Evolutionary conservation across 1,140 invertebrate species (phyloP).

Genomic region (Vanessa atalanta): DNA sequence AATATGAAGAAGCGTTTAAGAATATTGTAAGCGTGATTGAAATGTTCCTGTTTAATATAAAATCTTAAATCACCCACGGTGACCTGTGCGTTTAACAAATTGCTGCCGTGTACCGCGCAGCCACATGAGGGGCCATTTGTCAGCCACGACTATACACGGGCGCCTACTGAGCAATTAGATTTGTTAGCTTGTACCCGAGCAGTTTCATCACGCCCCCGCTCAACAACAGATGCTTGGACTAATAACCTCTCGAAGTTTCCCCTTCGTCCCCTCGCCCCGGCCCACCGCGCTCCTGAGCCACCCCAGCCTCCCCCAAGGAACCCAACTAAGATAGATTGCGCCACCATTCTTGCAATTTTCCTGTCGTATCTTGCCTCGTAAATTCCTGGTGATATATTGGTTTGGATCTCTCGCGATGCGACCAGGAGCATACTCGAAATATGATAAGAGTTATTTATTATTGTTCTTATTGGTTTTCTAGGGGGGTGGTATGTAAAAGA

Average conservation of each 20-base stretch:
- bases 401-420: constrained; percentile 84
- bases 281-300: constrained; percentile 55
- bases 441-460: constrained; percentile 81
- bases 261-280: constrained; percentile 51
- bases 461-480: constrained; percentile 81
- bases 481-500: constrained; percentile 62
- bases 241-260: constrained; percentile 82
- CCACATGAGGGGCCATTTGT: constrained; percentile 75
- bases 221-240: constrained; percentile 82
- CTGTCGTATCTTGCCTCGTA: constrained; percentile 89
- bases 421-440: constrained; percentile 82
- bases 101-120: constrained; percentile 57
- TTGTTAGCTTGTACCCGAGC: constrained; percentile 78
- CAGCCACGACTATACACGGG: constrained; percentile 68
- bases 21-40: neutral
- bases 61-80: constrained; percentile 63
- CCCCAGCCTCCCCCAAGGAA: constrained; percentile 75
- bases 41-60: constrained; percentile 39
- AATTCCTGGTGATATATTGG: constrained; percentile 88
- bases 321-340: constrained; percentile 86
- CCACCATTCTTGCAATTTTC: constrained; percentile 90
- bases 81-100: constrained; percentile 74
- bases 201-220: constrained; percentile 79
- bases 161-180: constrained; percentile 81
- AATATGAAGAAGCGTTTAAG: neutral